A percentile compares a stretch with the other conserved stretches of the same genome.
phyloP scores from a whole-genome alignment of 1,140 invertebrate species.

The Rhagoletis pomonella region DNA sequence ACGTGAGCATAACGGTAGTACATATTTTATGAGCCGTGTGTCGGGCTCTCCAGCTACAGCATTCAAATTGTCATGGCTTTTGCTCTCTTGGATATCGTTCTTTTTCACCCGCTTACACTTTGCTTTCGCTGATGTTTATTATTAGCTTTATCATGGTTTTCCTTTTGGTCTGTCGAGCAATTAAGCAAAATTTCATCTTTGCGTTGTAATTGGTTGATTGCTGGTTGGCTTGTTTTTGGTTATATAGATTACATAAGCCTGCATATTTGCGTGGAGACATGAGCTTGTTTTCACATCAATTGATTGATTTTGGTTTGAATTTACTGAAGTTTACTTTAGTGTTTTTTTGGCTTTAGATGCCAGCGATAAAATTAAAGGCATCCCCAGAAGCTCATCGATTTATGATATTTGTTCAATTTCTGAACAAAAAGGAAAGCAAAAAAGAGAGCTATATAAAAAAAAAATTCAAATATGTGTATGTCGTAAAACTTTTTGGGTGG shows the following conservation, averaged over 20 bases:
- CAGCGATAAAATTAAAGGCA: too few species aligned
- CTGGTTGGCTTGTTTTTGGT: slow-evolving; percentile 13
- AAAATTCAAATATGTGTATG: too few species aligned
- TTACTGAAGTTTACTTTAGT: not conserved
- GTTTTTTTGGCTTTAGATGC: not conserved
- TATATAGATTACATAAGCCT: too few species aligned
- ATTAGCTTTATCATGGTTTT: slow-evolving; percentile 25
- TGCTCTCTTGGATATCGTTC: not conserved
- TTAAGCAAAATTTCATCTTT: slow-evolving; percentile 48
- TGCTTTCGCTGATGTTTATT: not conserved
- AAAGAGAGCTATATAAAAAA: too few species aligned
- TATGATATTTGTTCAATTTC: too few species aligned
- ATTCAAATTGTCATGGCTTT: not conserved
- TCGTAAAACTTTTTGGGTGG: too few species aligned
- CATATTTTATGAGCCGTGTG: not conserved
- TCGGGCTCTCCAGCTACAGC: not conserved
- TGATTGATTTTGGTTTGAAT: not conserved
- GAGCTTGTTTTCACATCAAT: not conserved
- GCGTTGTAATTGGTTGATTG: slow-evolving; percentile 48
- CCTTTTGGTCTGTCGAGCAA: slow-evolving; percentile 40
- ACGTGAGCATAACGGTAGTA: not conserved
- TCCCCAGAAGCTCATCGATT: too few species aligned
- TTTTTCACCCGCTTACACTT: not conserved
- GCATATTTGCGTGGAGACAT: not conserved
- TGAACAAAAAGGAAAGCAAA: too few species aligned